Base-by-base conservation (phyloP, 2,797 vertebrate species). In the Oryzias sinensis region DNA sequence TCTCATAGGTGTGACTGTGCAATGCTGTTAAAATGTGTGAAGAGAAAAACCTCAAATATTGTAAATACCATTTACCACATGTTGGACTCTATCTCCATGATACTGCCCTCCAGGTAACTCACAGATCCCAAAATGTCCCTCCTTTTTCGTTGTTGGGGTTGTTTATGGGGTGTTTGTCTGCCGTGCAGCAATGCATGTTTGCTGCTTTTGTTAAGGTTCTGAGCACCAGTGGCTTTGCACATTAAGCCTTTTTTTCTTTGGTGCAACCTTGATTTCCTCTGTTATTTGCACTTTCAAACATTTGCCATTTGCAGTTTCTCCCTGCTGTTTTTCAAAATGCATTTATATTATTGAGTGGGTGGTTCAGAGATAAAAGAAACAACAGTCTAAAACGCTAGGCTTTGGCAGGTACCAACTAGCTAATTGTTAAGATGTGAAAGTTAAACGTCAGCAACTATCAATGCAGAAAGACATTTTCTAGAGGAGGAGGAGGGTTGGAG, bases 121-220 rank as follows among this genome's bases (percentile, higher is more conserved):
- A 55, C 62, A 81, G 43, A 82, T 84, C 76, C 82, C 72, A 83
- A 82, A 74, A 86, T 88, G 86, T 81, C 77, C 77, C 77, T 61
- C 80, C 79, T 81, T 80, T 83, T 74, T 79, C 53, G 50, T 56
- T 56, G 42, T 65, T 48, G 81, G 83, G 76, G 79, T 80, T 81
- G 71, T 85, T 84, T 87, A 72, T 79, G 81, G 78, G 75, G 50
- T 41, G 40, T 62, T 48, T 48, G 14, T 64, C 22, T 53, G 25
- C 27, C 45, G 43, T 71, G 41, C 68, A 49, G 2, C 47, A 54
- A 20, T 43, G 46, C 42, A 65, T 65, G 49, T 52, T 70, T 49
- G 56, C 42, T 73, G 62, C 46, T 51, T 70, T 49, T 60, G 41
- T 24, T 9, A 47, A 20, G 43, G 48, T 22, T 47, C 15, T 22